Percentiles rank a stretch among this genome's conserved stretches.
Conservation (phyloP, 1,140 invertebrate species). For the Lepidurus couesii region DNA sequence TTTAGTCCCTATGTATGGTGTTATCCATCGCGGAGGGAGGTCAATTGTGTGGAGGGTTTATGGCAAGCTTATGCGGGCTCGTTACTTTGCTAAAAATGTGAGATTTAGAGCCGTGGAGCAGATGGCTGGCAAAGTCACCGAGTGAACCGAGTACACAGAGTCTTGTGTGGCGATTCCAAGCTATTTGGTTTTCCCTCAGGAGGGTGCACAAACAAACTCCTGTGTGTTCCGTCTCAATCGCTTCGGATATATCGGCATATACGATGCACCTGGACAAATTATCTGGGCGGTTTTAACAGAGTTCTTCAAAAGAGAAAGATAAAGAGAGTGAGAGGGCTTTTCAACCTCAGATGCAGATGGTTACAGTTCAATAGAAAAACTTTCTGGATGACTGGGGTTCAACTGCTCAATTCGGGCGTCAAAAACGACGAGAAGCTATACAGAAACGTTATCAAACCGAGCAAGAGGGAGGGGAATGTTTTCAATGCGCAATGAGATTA, state of each 20-base stretch:
- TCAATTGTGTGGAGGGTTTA: not conserved
- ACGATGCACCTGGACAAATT: conserved; percentile 18
- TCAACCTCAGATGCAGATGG: conserved; percentile 13
- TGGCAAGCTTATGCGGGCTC: not conserved
- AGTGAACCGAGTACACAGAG: too few relatives aligned
- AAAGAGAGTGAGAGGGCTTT: not conserved
- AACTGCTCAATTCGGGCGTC: not conserved
- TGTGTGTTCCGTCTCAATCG: not conserved
- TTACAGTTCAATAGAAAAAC: not conserved
- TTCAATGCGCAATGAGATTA: not conserved
- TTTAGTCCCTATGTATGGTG: not conserved
- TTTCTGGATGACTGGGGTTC: not conserved
- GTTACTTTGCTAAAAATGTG: not conserved
- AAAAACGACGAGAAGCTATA: not conserved
- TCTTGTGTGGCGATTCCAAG: too few relatives aligned
- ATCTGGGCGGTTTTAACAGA: not conserved
- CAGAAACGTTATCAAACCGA: not conserved
- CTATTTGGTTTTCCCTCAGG: not conserved
- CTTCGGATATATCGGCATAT: not conserved
- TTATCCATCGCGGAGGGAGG: not conserved
- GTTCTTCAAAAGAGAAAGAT: not conserved
- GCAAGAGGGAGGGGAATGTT: not conserved
- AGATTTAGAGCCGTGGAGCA: not conserved
- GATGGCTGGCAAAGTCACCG: not conserved
- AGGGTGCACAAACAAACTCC: conserved; percentile 5